Conservation (phyloP, 2,797 vertebrate genomes). For the Eospalax fontanierii region DNA sequence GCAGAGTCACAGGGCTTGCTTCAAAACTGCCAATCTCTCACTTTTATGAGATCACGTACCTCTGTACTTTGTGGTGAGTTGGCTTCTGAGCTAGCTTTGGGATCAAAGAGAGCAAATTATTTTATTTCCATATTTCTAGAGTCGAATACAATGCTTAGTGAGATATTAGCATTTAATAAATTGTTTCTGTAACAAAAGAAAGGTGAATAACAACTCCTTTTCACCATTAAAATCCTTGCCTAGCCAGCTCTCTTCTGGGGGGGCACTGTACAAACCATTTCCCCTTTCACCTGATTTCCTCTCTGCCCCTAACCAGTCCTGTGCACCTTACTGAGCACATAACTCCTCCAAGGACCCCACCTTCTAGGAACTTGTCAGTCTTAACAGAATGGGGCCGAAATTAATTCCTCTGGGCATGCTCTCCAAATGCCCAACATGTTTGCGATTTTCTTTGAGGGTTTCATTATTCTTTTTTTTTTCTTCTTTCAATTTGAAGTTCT, state of each 20-base stretch:
- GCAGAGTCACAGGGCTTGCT: not conserved
- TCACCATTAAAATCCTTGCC: not conserved
- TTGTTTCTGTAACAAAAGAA: not conserved
- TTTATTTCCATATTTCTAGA: not conserved
- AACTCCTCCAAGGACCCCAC: not conserved
- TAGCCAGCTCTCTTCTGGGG: not conserved
- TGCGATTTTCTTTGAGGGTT: not conserved
- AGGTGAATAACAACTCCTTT: not conserved
- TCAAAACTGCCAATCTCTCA: not conserved
- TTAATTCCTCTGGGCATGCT: not conserved
- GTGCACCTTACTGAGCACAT: not conserved
- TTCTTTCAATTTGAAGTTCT: not conserved
- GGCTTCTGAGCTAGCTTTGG: not conserved
- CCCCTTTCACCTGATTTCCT: not conserved
- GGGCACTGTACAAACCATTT: not conserved
- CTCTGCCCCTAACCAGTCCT: not conserved
- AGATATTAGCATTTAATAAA: constrained; percentile 21
- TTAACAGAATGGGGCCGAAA: not conserved
- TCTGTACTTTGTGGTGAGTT: not conserved
- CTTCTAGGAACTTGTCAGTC: not conserved
- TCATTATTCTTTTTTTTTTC: not conserved
- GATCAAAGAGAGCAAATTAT: not conserved
- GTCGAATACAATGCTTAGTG: not conserved
- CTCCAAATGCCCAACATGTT: not conserved
- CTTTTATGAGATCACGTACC: not conserved